These are phyloP conservation scores for Ferrisia virgata DNA, from an alignment of 2,888 invertebrate genomes.

Conservation along the genomic window DNA sequence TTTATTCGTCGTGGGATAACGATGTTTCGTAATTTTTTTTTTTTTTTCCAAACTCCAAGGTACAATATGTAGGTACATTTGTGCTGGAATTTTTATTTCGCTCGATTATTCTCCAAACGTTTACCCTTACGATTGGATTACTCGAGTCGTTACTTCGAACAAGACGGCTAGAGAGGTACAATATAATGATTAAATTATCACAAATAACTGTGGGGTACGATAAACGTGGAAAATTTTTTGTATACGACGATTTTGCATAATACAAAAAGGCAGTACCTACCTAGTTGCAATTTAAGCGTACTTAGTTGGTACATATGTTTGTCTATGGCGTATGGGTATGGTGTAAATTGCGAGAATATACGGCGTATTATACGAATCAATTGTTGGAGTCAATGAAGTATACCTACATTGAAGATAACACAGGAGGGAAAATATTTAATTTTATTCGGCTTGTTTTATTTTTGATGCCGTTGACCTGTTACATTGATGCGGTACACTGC, in stretches of 20 bases:
- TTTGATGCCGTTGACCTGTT: conserved; percentile 10
- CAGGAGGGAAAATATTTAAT: background rate
- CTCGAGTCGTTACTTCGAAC: background rate
- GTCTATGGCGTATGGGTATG: no score
- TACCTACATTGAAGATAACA: background rate
- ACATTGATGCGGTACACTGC: background rate
- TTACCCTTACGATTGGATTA: background rate
- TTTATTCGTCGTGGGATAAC: background rate
- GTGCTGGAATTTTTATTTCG: background rate
- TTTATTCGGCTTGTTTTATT: conserved; percentile 12
- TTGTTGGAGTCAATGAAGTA: background rate
- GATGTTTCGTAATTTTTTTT: background rate
- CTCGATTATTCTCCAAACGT: background rate
- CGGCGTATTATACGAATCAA: background rate
- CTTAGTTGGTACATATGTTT: no score
- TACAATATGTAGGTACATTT: no score
- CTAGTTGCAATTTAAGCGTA: no score
- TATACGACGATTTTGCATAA: no score
- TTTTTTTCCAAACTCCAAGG: background rate
- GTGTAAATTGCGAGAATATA: no score
- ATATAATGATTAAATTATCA: no score
- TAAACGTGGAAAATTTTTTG: no score
- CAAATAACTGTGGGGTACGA: no score
- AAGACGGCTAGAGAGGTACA: no score
- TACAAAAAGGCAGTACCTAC: no score